Evolutionary conservation across 2,888 invertebrate species (phyloP), one percentile per base, ranked within the genome.

Genomic region (Dolomedes plantarius): DNA sequence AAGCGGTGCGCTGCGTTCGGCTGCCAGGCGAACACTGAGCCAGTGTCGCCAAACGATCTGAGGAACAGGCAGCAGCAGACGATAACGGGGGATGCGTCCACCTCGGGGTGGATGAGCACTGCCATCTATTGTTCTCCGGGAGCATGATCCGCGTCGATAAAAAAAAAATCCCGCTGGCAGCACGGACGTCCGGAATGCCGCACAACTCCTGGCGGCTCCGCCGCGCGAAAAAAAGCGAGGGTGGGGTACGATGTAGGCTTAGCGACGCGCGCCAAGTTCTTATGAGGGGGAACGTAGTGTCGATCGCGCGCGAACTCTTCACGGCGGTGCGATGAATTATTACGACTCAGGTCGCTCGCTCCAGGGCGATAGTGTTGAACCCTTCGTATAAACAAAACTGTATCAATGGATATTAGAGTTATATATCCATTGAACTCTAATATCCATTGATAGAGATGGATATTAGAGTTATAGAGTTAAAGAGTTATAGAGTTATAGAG

Each of bases 101-200:
- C 29, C 71, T 50, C 46, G 71, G 32, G 56, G 56, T 75, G 82
- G 76, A 76, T 83, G 65, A 76, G 82, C 82, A 83, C 82, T 65
- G 82, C 82, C 82, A 83, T 83, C 82, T 83, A 83, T 83, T 83
- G 82, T 83, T 83, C 82, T 76, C 50, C 28, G 36, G 29, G 76
- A 19, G 82, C 72, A 83, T 64, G 76, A 76, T 41, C 31, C 39
- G 28, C 6, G 28, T 64, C 29, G 29, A 67, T 67, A 76, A 76
- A 76, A 65, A 32, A n/a, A n/a, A 19, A 31, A 62, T n/a, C 31
- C 23, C 13, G 50, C 23, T 23, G 28, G 78, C 1, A 32, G 76
- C 27, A 23, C 56, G 56, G 56, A 56, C 23, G 56, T 56, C 56
- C 56, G 56, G 56, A 23, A 56, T 56, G 56, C 56, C 23, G 56